Evolutionary conservation across 2,797 vertebrate genomes (phyloP).

Genomic region (Bovichtus variegatus): DNA sequence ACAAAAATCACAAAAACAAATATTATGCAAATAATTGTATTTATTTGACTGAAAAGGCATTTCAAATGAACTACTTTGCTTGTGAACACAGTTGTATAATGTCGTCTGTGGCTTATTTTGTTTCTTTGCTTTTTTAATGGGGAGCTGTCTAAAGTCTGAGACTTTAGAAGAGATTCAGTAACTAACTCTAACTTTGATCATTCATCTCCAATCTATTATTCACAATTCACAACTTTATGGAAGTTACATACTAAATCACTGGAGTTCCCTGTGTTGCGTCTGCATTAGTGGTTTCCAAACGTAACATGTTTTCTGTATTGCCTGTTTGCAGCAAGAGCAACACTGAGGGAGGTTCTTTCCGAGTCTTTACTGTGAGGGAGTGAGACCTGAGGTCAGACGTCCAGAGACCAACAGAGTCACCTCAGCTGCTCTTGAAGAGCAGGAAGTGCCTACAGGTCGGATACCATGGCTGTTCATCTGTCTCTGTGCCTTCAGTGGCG

Average conservation of each 20-base stretch:
- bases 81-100: neutral
- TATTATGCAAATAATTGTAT: neutral
- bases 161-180: neutral
- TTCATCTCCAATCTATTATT: neutral
- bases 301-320: constrained; percentile 28
- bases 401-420: constrained; percentile 52
- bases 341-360: constrained; percentile 84
- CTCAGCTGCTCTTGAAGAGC: constrained; percentile 58
- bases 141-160: neutral
- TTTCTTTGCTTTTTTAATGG: too few relatives aligned
- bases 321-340: constrained; percentile 82
- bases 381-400: constrained; percentile 59
- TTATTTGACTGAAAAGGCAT: neutral
- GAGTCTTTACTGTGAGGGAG: constrained; percentile 83
- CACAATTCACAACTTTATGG: neutral
- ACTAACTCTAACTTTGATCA: neutral
- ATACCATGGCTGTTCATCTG: constrained; percentile 51
- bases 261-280: neutral
- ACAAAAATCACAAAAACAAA: neutral
- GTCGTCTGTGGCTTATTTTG: neutral
- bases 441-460: constrained; percentile 63
- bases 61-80: neutral
- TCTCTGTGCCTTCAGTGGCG: constrained; percentile 44
- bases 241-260: neutral
- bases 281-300: neutral